Conservation (phyloP, 23 tunicate genomes). For the Halocynthia roretzi region DNA sequence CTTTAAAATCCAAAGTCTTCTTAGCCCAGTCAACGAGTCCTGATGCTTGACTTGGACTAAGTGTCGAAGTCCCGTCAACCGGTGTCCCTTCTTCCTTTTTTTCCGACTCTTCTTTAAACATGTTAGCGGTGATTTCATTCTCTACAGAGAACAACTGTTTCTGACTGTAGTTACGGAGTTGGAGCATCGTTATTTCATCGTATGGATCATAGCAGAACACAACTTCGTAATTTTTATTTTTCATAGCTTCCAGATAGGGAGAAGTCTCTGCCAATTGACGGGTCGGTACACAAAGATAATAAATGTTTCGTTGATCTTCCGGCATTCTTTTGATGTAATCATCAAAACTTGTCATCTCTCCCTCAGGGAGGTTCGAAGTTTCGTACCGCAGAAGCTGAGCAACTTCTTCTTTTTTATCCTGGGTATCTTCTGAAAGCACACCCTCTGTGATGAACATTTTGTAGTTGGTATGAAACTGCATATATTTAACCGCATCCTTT, state of each 20-base stretch:
- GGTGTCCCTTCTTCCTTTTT: conserved; percentile 18
- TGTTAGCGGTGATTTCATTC: conserved; percentile 78
- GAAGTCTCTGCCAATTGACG: conserved; percentile 78
- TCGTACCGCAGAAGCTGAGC: conserved; percentile 92
- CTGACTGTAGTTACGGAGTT: conserved; percentile 45
- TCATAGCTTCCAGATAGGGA: conserved; percentile 92
- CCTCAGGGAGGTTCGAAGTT: conserved; percentile 54
- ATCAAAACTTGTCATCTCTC: conserved; percentile 61
- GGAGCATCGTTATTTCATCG: conserved; percentile 93
- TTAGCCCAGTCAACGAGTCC: conserved; percentile 81
- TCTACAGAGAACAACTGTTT: conserved; percentile 90
- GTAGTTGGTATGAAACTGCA: conserved; percentile 57
- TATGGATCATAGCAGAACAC: conserved; percentile 86
- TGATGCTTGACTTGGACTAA: conserved; percentile 24
- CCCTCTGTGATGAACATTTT: conserved; percentile 95
- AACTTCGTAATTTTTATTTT: conserved; percentile 79
- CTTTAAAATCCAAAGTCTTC: conserved; percentile 50
- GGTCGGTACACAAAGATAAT: conserved; percentile 88
- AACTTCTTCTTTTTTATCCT: conserved; percentile 86
- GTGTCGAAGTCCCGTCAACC: conserved; percentile 2
- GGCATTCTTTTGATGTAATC: conserved; percentile 80
- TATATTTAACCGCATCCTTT: conserved; percentile 71
- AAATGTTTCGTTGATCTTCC: conserved; percentile 72
- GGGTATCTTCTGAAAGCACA: conserved; percentile 72
- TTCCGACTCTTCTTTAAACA: conserved; percentile 40